These are phyloP conservation scores for Sebastes glaucus DNA, from an alignment of 2,797 vertebrate genomes.

Conservation along the genomic window DNA sequence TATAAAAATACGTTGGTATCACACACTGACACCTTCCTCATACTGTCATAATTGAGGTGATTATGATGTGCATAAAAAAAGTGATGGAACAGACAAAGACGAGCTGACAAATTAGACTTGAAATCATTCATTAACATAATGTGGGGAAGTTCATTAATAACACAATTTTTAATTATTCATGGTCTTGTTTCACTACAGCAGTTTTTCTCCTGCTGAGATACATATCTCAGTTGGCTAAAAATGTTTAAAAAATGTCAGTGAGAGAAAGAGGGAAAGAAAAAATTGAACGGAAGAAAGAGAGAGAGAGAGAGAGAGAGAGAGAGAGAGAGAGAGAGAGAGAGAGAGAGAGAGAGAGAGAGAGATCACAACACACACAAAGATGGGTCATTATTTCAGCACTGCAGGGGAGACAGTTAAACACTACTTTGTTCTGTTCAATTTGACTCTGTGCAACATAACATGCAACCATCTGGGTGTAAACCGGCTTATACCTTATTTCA, in stretches of 20 bases:
- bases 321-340: conserved; percentile 71
- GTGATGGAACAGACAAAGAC: conserved; percentile 81
- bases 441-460: conserved; percentile 65
- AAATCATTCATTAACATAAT: conserved; percentile 93
- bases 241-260: not conserved
- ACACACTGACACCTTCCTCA: conserved; percentile 58
- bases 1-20: not conserved
- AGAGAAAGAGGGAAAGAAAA: conserved; percentile 74
- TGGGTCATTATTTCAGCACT: conserved; percentile 79
- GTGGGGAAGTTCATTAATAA: conserved; percentile 92
- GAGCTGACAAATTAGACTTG: conserved; percentile 89
- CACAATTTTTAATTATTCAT: conserved; percentile 92
- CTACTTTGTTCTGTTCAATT: conserved; percentile 77
- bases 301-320: conserved; percentile 71
- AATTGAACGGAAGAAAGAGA: not conserved
- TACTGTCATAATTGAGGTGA: conserved; percentile 84
- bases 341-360: conserved; percentile 61
- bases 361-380: conserved; percentile 81
- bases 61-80: conserved; percentile 84
- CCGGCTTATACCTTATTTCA: conserved; percentile 65
- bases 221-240: conserved; percentile 86
- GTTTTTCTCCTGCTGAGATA: conserved; percentile 87
- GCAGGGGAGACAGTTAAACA: conserved; percentile 77
- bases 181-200: conserved; percentile 90
- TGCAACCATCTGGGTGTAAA: conserved; percentile 65